Conservation (phyloP, 2,113 vertebrate genomes). For the Casuarius casuarius region DNA sequence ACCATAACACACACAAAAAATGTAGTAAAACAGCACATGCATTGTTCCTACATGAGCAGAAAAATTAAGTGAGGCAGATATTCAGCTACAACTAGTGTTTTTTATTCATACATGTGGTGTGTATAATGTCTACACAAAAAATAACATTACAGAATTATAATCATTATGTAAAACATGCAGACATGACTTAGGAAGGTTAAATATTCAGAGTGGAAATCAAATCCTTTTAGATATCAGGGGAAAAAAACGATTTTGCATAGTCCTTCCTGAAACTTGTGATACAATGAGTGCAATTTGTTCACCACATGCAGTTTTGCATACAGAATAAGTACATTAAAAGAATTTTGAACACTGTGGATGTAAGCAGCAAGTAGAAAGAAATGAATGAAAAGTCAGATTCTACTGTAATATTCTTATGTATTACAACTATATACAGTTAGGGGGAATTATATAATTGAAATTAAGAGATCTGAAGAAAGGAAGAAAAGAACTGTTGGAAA, state of each 20-base stretch:
- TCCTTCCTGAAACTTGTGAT: slow-evolving; percentile 54
- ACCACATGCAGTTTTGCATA: slow-evolving; percentile 49
- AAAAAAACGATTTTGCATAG: slow-evolving; percentile 5
- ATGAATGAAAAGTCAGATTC: slow-evolving; percentile 44
- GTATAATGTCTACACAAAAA: slow-evolving; percentile 25
- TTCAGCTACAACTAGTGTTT: background rate
- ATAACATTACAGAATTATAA: slow-evolving; percentile 48
- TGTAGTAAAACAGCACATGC: background rate
- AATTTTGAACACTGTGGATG: slow-evolving; percentile 17
- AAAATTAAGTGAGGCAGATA: slow-evolving; percentile 5
- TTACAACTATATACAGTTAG: slow-evolving; percentile 53
- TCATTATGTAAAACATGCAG: slow-evolving; percentile 46
- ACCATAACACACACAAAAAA: background rate
- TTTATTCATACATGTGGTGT: slow-evolving; percentile 41
- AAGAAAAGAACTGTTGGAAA: background rate
- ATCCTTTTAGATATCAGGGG: slow-evolving; percentile 43
- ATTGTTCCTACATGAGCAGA: slow-evolving; percentile 24
- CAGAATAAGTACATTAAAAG: slow-evolving; percentile 33
- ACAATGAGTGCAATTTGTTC: slow-evolving; percentile 65
- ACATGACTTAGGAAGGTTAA: slow-evolving; percentile 56
- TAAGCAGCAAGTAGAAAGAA: slow-evolving; percentile 54
- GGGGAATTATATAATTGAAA: slow-evolving; percentile 59
- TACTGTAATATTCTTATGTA: slow-evolving; percentile 31
- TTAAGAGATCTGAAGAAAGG: slow-evolving; percentile 55
- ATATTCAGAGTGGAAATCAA: slow-evolving; percentile 59